A percentile compares a stretch with the other conserved stretches of the same genome.
Evolutionary conservation across 2,888 invertebrate genomes (phyloP).

Genomic region (Pyrocoelia pectoralis): DNA sequence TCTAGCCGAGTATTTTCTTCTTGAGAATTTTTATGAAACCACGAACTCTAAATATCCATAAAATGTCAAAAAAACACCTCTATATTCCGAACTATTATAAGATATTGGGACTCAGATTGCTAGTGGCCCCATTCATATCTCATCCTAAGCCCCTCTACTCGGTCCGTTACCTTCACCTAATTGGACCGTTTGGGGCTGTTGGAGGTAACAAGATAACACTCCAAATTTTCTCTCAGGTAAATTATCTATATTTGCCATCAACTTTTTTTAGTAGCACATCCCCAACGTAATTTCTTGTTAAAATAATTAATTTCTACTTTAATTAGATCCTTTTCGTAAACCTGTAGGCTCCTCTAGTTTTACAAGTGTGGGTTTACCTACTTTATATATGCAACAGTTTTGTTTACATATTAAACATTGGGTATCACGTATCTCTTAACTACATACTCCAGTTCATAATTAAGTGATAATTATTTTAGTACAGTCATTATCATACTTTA

Average conservation of each 20-base stretch:
- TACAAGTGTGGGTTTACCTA: too few species aligned
- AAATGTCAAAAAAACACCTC: constrained; percentile 45
- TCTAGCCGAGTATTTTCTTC: constrained; percentile 12
- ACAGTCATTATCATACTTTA: too few species aligned
- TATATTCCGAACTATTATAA: constrained; percentile 47
- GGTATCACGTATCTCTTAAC: too few species aligned
- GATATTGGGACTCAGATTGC: constrained; percentile 48
- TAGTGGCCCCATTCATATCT: constrained; percentile 49
- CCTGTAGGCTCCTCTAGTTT: too few species aligned
- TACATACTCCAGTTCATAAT: too few species aligned
- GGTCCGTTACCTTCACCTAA: constrained; percentile 52
- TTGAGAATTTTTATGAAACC: constrained; percentile 24
- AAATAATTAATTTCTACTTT: background rate
- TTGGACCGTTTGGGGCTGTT: constrained; percentile 52
- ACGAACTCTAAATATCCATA: constrained; percentile 47
- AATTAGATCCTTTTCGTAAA: background rate
- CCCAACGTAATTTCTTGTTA: constrained; percentile 4
- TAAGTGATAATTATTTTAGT: too few species aligned
- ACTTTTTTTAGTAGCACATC: constrained; percentile 19
- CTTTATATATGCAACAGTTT: too few species aligned
- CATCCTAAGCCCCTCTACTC: constrained; percentile 44
- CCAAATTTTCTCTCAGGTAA: constrained; percentile 44
- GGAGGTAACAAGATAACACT: constrained; percentile 53
- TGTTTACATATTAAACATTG: too few species aligned
- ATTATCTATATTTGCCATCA: constrained; percentile 27